phyloP scores from a whole-genome alignment of 1,140 invertebrate genomes.

The Ooceraea biroi region DNA sequence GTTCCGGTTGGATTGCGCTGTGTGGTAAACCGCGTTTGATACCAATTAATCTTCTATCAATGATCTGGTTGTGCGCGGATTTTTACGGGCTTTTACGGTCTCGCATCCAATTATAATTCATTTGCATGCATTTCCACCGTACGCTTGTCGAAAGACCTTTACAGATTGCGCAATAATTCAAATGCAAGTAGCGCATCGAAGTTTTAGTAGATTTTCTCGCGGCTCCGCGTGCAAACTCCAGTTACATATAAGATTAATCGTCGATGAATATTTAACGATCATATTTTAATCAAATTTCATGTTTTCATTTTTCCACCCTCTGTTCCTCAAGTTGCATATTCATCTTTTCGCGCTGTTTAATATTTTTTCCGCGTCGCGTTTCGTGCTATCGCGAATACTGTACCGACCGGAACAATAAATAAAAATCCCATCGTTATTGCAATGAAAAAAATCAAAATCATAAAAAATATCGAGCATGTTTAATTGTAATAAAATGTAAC shows the following conservation, averaged over 20 bases:
- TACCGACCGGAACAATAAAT: not conserved
- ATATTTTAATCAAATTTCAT: not conserved
- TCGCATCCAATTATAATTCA: not conserved
- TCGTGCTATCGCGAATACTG: not conserved
- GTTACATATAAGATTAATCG: conserved; percentile 1
- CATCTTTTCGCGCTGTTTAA: conserved; percentile 1
- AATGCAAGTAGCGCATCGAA: not conserved
- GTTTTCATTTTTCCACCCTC: not conserved
- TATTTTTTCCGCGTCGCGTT: not conserved
- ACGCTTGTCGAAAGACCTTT: not conserved
- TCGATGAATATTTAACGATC: not conserved
- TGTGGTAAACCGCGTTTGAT: too few species aligned
- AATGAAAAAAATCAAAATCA: not conserved
- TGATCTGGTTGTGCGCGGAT: too few species aligned
- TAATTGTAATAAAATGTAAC: not conserved
- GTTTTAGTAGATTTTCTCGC: not conserved
- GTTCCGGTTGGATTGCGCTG: too few species aligned
- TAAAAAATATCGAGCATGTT: not conserved
- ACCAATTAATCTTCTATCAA: too few species aligned
- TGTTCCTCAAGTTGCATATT: not conserved
- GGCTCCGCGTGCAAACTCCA: not conserved
- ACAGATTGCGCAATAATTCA: not conserved
- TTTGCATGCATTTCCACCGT: not conserved
- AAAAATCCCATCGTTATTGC: not conserved
- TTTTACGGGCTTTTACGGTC: too few species aligned